Evolutionary conservation across 2,113 vertebrate species (phyloP).

Genomic region (Mirounga angustirostris): DNA sequence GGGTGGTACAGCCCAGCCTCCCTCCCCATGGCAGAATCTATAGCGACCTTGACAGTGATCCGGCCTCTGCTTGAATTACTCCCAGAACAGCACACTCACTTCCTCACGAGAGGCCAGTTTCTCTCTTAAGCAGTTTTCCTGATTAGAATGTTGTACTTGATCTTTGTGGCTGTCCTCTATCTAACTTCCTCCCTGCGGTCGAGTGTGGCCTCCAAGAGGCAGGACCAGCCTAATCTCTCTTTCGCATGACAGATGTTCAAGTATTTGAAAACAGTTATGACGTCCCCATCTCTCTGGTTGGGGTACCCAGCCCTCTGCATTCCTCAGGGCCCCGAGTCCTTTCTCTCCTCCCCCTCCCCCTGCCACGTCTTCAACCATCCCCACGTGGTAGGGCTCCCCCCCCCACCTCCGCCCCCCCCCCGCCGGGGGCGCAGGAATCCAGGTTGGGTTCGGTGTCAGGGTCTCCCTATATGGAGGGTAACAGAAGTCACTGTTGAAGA

Average conservation of each 20-base stretch:
- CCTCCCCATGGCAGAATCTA: neutral
- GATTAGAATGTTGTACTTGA: neutral
- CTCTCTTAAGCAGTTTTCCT: neutral
- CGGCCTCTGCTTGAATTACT: neutral
- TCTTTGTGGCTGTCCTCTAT: neutral
- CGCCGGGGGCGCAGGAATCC: neutral
- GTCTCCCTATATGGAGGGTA: no score
- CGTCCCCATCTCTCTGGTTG: neutral
- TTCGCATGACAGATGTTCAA: neutral
- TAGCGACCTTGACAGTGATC: neutral
- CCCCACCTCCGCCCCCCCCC: accelerated
- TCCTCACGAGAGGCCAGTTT: neutral
- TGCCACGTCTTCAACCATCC: neutral
- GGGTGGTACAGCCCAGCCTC: neutral
- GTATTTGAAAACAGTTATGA: neutral
- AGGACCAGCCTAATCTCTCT: neutral
- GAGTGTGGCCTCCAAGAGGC: neutral
- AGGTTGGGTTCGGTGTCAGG: neutral
- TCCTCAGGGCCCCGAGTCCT: neutral
- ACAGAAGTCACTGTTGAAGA: neutral
- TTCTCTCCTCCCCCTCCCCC: neutral
- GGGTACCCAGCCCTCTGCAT: neutral
- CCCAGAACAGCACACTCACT: neutral
- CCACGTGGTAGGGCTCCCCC: neutral
- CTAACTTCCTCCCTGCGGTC: neutral